Evolutionary conservation across 2,888 invertebrate species (phyloP).

Genomic region (Leptogaster cylindrica): DNA sequence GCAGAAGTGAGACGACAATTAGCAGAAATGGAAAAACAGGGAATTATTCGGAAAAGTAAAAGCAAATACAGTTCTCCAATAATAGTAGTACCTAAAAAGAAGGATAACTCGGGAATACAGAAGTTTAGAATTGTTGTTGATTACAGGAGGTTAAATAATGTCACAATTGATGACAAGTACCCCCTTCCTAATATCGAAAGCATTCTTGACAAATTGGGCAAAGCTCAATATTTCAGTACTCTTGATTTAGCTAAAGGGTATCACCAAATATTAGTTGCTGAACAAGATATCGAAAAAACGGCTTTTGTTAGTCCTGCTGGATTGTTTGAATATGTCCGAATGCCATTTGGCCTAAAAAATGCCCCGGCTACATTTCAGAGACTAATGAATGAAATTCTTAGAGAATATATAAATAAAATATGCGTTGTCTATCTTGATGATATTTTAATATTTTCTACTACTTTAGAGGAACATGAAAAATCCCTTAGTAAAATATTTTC

Average conservation of each 20-base stretch:
- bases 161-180: too few species aligned
- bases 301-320: constrained; percentile 44
- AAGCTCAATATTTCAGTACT: constrained; percentile 44
- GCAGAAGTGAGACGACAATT: too few species aligned
- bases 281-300: constrained; percentile 46
- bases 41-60: too few species aligned
- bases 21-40: too few species aligned
- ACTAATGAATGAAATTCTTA: constrained; percentile 41
- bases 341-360: constrained; percentile 44
- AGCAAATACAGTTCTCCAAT: too few species aligned
- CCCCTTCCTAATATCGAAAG: constrained; percentile 43
- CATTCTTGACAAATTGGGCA: constrained; percentile 41
- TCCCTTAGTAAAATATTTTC: constrained; percentile 43
- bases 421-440: constrained; percentile 40
- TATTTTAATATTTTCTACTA: constrained; percentile 43
- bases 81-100: too few species aligned
- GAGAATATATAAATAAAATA: constrained; percentile 41
- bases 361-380: constrained; percentile 43
- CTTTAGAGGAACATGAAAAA: constrained; percentile 44
- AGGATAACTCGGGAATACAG: too few species aligned
- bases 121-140: too few species aligned
- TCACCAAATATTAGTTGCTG: constrained; percentile 43
- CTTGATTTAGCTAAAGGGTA: constrained; percentile 45
- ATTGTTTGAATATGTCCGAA: constrained; percentile 46
- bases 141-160: too few species aligned